A percentile compares a stretch with the other conserved stretches of the same genome.
Conservation (phyloP, 2,797 vertebrate species). For the Liparis tanakae region DNA sequence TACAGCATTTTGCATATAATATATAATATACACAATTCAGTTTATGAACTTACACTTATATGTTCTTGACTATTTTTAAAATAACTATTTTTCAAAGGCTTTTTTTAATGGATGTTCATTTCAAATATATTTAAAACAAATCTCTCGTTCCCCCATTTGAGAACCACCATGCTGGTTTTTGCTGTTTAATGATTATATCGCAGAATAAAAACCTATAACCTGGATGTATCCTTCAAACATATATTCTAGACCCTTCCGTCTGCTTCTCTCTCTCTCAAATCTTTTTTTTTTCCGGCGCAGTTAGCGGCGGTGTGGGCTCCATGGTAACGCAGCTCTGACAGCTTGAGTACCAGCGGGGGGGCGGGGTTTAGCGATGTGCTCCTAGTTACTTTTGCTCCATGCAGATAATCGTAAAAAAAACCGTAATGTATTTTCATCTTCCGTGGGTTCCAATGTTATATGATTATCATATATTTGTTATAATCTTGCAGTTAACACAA, state of each 20-base stretch:
- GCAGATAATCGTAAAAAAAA: background rate
- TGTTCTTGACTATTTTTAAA: too few relatives aligned
- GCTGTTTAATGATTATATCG: background rate
- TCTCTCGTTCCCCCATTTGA: too few relatives aligned
- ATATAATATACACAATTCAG: too few relatives aligned
- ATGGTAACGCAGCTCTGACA: background rate
- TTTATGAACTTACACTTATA: too few relatives aligned
- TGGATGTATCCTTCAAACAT: background rate
- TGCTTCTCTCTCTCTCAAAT: background rate
- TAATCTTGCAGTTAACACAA: background rate
- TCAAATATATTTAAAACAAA: too few relatives aligned
- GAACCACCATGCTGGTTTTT: background rate
- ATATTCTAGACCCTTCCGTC: background rate
- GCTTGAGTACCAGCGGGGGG: background rate
- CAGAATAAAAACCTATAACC: background rate
- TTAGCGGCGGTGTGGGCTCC: background rate
- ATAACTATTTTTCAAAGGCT: too few relatives aligned
- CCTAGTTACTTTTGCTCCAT: background rate
- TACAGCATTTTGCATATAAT: too few relatives aligned
- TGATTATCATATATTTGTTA: background rate
- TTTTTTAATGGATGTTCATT: too few relatives aligned
- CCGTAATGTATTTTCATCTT: background rate
- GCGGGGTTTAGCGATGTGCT: background rate
- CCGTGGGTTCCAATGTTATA: background rate
- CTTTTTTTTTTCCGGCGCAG: background rate